Evolutionary conservation across 2,888 invertebrate species (phyloP), one percentile per base, ranked within the genome.

Genomic region (Deroplatys truncata): DNA sequence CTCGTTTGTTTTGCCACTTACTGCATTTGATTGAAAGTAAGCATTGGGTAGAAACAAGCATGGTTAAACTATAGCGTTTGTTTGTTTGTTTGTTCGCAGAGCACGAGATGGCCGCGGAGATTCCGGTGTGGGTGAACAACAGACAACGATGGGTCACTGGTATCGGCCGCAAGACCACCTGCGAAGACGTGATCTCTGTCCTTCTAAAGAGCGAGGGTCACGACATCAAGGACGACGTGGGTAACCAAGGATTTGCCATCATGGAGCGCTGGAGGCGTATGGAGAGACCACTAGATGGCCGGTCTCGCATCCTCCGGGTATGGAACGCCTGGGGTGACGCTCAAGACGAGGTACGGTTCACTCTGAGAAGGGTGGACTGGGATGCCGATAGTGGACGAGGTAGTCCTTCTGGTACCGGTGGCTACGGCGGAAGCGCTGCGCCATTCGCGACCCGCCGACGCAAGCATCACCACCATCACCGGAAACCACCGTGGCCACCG

Each of bases 71-170:
- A 5, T 31, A 4, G 2, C 31, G 2, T 2, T 0, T 43, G 13
- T 43, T 43, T 43, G 5, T 72, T 72, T 72, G 20, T 72, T 72
- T 20, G 56, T 72, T 72, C 20, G 16, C 56, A 72, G 56, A 20
- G 8, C 20, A 20, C 28, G 84, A 86, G 13, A 90, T 90, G 90
- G 89, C 90, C 87, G 88, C 89, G 28, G 96, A 96, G 92, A 95
- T 97, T 84, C 96, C 96, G 16, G 96, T 98, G 91, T 95, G 97
- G 95, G 96, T 97, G 35, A 94, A 96, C 90, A 97, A 97, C 4
- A 96, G 96, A 92, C 96, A 96, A 92, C 95, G 97, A 92, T 97
- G 97, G 97, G 96, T 98, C 90, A 96, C 97, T 2, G 97, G 97
- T 5, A 96, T 97, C 88, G 95, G 96, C 88, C 94, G 96, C 16